Conservation (phyloP, 2,113 vertebrate species). For the Hemiscyllium ocellatum region DNA sequence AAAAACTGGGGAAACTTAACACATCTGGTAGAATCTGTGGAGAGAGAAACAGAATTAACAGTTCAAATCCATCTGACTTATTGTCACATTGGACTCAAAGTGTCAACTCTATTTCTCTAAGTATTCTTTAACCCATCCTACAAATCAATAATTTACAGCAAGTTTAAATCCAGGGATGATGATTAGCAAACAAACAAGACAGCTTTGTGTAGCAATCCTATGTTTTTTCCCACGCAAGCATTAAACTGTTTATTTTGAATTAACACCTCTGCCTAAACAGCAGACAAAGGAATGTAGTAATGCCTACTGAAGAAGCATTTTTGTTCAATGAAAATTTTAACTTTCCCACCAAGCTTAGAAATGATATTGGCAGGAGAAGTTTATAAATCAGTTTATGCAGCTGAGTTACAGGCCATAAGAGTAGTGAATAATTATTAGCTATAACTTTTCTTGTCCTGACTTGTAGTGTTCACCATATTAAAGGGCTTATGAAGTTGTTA, state of each 20-base stretch:
- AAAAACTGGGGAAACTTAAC: too few species aligned
- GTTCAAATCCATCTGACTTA: too few species aligned
- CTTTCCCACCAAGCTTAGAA: not conserved
- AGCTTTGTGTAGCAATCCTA: not conserved
- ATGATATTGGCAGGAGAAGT: not conserved
- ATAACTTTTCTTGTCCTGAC: not conserved
- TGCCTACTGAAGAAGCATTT: not conserved
- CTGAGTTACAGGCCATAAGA: too few species aligned
- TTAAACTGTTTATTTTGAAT: not conserved
- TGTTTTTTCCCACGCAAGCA: not conserved
- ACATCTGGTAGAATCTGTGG: too few species aligned
- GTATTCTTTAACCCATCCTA: too few species aligned
- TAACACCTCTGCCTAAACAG: not conserved
- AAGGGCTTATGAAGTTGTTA: conserved; percentile 50
- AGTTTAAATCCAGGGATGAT: not conserved
- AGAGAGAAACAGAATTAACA: too few species aligned
- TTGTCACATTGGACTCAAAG: too few species aligned
- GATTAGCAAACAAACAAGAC: not conserved
- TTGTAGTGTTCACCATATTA: conserved; percentile 44
- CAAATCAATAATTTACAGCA: not conserved
- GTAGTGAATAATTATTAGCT: not conserved
- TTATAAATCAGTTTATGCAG: not conserved
- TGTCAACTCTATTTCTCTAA: too few species aligned
- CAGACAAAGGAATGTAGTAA: not conserved
- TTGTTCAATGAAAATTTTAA: not conserved